Conservation (phyloP, 2,797 vertebrate species). For the Falco rusticolus region DNA sequence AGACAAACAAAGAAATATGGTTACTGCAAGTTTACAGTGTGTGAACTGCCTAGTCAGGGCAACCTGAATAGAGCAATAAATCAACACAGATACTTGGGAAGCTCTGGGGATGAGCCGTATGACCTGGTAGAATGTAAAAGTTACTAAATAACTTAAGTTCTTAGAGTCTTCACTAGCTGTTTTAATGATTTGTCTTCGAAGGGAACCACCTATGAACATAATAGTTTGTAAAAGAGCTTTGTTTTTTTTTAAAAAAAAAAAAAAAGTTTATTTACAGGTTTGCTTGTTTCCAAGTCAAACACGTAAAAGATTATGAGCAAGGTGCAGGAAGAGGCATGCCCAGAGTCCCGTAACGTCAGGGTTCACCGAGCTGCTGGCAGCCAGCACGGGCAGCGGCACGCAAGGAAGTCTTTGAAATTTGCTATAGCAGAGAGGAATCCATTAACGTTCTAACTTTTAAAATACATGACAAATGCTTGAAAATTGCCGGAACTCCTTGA, state of each 20-base stretch:
- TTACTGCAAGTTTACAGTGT: background rate
- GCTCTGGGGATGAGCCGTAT: background rate
- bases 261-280: background rate
- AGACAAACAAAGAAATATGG: background rate
- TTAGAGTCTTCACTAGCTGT: background rate
- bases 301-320: fast-evolving
- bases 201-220: background rate
- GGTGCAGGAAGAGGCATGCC: background rate
- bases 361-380: background rate
- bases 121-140: background rate
- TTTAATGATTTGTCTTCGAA: background rate
- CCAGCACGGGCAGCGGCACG: background rate
- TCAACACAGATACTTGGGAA: background rate
- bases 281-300: background rate
- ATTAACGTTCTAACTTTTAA: background rate
- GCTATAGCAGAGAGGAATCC: fast-evolving
- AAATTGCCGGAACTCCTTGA: background rate
- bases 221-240: background rate
- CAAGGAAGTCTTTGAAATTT: fast-evolving
- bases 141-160: background rate
- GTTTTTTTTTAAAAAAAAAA: too few relatives aligned
- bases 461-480: background rate
- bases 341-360: background rate
- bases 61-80: background rate
- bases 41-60: background rate